Percentiles rank a stretch among this genome's conserved stretches.
These are phyloP conservation scores for Ariolimax columbianus DNA, from an alignment of 2,888 invertebrate species.

Conservation along the genomic window DNA sequence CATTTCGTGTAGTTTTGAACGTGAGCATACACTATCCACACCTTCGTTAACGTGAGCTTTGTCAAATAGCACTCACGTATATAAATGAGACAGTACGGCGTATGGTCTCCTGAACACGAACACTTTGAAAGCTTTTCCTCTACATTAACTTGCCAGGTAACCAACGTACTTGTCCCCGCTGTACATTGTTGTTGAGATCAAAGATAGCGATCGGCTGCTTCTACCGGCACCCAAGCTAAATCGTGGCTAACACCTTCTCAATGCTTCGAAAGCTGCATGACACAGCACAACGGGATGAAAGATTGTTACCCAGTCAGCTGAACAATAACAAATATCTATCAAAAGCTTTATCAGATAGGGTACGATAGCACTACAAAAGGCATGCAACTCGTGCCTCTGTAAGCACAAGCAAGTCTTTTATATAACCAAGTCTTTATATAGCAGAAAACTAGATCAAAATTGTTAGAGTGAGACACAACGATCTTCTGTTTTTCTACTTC, in stretches of 20 bases:
- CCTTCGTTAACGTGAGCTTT: no score
- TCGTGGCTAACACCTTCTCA: not conserved
- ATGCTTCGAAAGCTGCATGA: not conserved
- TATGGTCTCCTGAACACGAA: not conserved
- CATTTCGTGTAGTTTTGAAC: no score
- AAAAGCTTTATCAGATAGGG: not conserved
- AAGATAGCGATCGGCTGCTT: not conserved
- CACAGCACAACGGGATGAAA: not conserved
- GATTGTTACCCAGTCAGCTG: not conserved
- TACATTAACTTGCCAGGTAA: not conserved
- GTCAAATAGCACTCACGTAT: not conserved
- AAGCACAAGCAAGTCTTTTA: not conserved
- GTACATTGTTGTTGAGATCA: not conserved
- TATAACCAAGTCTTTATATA: not conserved
- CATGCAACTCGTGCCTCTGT: not conserved
- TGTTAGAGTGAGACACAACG: not conserved
- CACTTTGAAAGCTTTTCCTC: not conserved
- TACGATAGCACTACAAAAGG: not conserved
- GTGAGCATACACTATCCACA: no score
- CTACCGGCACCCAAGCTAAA: not conserved
- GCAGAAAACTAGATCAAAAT: not conserved
- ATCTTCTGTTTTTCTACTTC: not conserved
- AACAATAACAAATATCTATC: not conserved
- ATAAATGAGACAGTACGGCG: not conserved
- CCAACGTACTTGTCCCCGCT: not conserved